These are phyloP conservation scores for Platysteira castanea DNA, from an alignment of 2,113 vertebrate species.

Conservation along the genomic window DNA sequence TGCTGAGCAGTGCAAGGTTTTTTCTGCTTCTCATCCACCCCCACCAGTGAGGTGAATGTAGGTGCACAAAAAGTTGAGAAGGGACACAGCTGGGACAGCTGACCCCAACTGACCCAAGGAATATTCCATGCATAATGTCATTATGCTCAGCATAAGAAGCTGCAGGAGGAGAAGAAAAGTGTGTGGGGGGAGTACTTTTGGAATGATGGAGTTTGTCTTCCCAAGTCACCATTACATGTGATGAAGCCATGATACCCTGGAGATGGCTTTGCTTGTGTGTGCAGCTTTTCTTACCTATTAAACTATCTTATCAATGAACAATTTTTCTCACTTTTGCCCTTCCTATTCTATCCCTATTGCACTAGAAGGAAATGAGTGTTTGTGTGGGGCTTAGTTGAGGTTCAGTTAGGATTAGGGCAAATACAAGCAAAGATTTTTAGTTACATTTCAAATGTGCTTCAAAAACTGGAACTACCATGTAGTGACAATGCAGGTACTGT, in stretches of 20 bases:
- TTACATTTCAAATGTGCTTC: not conserved
- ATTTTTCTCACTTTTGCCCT: not conserved
- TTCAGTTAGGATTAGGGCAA: not conserved
- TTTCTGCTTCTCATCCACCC: not conserved
- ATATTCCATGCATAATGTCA: not conserved
- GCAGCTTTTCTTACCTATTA: not conserved
- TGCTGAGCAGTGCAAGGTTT: not conserved
- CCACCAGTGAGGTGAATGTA: not conserved
- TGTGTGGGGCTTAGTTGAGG: not conserved
- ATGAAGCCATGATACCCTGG: not conserved
- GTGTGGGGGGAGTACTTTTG: not conserved
- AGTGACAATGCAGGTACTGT: not conserved
- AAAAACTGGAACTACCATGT: not conserved
- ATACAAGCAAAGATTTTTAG: not conserved
- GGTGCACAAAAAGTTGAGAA: not conserved
- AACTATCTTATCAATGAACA: not conserved
- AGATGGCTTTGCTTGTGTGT: not conserved
- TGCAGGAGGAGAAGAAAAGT: not conserved
- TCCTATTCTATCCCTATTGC: not conserved
- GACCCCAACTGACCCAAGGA: not conserved
- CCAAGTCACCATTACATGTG: not conserved
- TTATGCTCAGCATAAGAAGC: not conserved
- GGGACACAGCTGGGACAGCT: not conserved
- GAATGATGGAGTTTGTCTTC: not conserved
- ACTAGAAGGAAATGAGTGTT: not conserved